Evolutionary conservation across 1,140 invertebrate species (phyloP).

Genomic region (Acromyrmex heyeri): DNA sequence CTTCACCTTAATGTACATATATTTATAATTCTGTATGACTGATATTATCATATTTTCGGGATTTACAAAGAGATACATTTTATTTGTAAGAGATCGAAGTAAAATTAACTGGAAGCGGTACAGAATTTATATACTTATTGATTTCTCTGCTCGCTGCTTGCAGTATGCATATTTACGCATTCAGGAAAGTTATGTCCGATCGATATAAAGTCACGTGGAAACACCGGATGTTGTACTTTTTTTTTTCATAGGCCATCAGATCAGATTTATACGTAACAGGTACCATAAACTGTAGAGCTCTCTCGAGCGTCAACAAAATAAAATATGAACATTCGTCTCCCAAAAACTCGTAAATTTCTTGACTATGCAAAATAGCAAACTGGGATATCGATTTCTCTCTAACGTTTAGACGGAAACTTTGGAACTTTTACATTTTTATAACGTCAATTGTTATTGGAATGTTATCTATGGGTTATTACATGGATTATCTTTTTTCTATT

Average conservation of each 20-base stretch:
- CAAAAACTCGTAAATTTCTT: constrained; percentile 53
- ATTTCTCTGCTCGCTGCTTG: constrained; percentile 24
- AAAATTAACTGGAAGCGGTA: constrained; percentile 43
- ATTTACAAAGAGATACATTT: constrained; percentile 3
- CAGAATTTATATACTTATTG: constrained; percentile 30
- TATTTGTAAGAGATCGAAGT: not conserved
- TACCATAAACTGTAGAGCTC: constrained; percentile 56
- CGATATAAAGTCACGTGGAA: constrained; percentile 50
- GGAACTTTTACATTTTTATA: not conserved
- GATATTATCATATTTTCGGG: not conserved
- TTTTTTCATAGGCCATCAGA: constrained; percentile 34
- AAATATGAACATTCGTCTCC: constrained; percentile 51
- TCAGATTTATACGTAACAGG: constrained; percentile 62
- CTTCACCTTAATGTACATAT: not conserved
- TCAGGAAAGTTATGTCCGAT: constrained; percentile 46
- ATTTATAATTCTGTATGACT: not conserved
- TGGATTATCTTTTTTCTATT: not conserved
- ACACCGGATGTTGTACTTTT: not conserved
- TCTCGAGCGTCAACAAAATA: constrained; percentile 50
- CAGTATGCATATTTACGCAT: constrained; percentile 40
- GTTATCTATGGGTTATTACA: not conserved
- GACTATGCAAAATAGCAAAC: not conserved
- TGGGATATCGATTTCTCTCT: not conserved
- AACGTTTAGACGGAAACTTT: not conserved
- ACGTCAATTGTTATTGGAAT: not conserved